Percentiles rank a stretch among this genome's conserved stretches.
These are phyloP conservation scores for Erebia epiphron DNA, from an alignment of 2,888 invertebrate genomes.

Conservation along the genomic window DNA sequence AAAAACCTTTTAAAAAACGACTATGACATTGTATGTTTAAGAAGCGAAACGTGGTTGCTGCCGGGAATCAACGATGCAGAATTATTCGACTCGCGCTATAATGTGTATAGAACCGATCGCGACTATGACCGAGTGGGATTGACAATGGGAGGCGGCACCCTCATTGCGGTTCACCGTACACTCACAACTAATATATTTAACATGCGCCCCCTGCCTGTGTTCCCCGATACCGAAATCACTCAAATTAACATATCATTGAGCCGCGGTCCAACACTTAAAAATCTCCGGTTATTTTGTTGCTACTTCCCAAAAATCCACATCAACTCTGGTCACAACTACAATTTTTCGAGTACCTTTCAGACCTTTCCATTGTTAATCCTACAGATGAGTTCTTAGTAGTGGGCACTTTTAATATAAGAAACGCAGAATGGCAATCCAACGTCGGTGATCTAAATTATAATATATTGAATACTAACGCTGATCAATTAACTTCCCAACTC, in stretches of 20 bases:
- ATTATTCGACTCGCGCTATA: constrained; percentile 10
- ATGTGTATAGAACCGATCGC: constrained; percentile 16
- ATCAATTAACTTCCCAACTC: no score
- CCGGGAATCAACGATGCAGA: constrained; percentile 7
- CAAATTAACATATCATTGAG: constrained; percentile 7
- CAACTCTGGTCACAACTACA: neutral
- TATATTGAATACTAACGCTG: no score
- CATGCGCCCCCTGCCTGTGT: neutral
- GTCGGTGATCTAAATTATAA: neutral
- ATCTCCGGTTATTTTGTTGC: constrained; percentile 3
- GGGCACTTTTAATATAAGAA: no score
- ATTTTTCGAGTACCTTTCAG: neutral
- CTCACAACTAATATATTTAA: neutral
- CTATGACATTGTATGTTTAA: no score
- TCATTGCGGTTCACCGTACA: constrained; percentile 2
- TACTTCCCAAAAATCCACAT: neutral
- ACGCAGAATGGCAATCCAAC: neutral
- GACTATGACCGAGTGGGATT: constrained; percentile 2
- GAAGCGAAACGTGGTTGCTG: no score
- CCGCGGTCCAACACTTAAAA: neutral
- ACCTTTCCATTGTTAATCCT: neutral
- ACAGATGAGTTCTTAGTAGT: neutral
- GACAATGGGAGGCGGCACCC: constrained; percentile 7
- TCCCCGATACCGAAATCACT: neutral
- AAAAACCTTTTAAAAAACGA: neutral